Percentiles rank a stretch among this genome's conserved stretches.
phyloP scores from a whole-genome alignment of 2,797 vertebrate genomes.

The Leucoraja ocellata region DNA sequence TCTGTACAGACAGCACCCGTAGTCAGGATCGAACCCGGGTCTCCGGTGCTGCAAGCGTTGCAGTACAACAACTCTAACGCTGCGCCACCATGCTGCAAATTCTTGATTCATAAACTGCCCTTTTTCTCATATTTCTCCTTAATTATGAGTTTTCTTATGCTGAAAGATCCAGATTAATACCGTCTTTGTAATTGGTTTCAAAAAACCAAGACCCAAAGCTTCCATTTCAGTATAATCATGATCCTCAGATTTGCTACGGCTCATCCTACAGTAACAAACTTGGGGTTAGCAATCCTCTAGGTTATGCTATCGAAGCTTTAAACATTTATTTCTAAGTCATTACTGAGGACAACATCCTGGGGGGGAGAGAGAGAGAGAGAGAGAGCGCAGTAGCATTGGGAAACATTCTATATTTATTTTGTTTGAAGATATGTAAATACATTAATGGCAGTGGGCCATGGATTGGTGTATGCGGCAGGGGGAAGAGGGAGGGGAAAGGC shows the following conservation, averaged over 20 bases:
- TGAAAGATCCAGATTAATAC: neutral
- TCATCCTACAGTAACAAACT: neutral
- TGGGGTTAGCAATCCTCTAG: neutral
- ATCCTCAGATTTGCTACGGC: neutral
- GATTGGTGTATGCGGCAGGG: too few relatives aligned
- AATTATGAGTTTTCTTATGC: neutral
- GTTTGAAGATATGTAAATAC: neutral
- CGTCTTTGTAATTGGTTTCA: neutral
- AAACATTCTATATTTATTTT: neutral
- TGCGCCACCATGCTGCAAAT: too few relatives aligned
- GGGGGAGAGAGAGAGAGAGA: neutral
- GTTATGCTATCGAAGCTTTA: neutral
- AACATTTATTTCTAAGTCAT: neutral
- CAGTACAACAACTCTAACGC: too few relatives aligned
- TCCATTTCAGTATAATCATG: neutral
- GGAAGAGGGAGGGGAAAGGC: neutral
- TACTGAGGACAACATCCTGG: neutral
- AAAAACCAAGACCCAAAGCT: neutral
- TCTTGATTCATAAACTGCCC: neutral
- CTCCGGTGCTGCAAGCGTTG: too few relatives aligned
- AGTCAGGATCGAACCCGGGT: too few relatives aligned
- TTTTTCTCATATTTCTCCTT: too few relatives aligned
- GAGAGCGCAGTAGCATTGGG: neutral
- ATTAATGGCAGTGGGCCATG: neutral
- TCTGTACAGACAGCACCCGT: too few relatives aligned